Percentiles rank a stretch among this genome's conserved stretches.
Conservation (phyloP, 2,113 vertebrate species). For the Lepus timidus region DNA sequence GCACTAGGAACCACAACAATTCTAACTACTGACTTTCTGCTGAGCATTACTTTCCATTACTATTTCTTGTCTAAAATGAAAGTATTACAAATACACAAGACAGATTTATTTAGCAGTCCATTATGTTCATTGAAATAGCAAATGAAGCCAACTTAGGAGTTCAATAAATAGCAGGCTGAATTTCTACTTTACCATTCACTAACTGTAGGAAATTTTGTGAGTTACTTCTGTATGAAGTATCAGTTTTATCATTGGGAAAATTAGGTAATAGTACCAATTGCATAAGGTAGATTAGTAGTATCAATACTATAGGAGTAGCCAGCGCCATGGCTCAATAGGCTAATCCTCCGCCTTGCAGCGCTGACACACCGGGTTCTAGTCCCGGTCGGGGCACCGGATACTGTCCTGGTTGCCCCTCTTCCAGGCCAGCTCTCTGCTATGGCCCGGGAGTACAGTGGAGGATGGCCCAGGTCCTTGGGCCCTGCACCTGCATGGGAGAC, state of each 20-base stretch:
- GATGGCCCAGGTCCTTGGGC: too few species aligned
- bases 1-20: neutral
- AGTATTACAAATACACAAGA: neutral
- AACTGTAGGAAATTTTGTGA: neutral
- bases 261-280: neutral
- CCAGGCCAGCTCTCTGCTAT: too few species aligned
- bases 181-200: neutral
- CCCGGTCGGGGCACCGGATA: too few species aligned
- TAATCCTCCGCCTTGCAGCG: too few species aligned
- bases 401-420: too few species aligned
- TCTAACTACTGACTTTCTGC: neutral
- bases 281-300: neutral
- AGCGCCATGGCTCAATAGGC: too few species aligned
- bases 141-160: neutral
- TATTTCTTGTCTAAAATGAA: neutral
- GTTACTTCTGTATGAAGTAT: neutral
- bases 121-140: neutral
- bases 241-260: neutral
- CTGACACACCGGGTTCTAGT: too few species aligned
- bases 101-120: neutral
- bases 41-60: neutral
- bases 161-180: neutral
- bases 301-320: neutral
- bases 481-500: too few species aligned
- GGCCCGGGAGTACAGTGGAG: too few species aligned